Base-by-base conservation (phyloP, 64 coral and sea anemone species). In the Dendronephthya gigantea region DNA sequence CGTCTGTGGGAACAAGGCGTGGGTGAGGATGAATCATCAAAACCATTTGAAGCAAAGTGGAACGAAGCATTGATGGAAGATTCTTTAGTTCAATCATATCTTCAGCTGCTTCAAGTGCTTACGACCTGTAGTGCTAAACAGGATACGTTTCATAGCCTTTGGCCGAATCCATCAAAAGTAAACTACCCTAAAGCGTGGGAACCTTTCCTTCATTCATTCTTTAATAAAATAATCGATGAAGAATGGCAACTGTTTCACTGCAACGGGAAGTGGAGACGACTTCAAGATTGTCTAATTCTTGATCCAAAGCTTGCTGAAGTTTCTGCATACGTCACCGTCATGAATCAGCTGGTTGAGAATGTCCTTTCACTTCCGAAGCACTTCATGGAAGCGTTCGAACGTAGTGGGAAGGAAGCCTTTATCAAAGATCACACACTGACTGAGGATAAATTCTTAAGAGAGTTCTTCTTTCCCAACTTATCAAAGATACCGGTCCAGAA, bases 11-110 rank as follows among this genome's bases (percentile, higher is more conserved):
- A 79, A 79, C 17, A 62, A 62, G 55, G 55, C 25, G 55, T 62
- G 16, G 72, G 72, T 79, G 72, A 36, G 14, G 30, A 79, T 35
- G 7, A 79, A 33, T 15, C 72, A 12, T 36, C 36, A 6, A 79
- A 79, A 79, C 72, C 72, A 35, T 79, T 68, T 39, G 94, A 86
- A 79, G 90, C 92, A 17, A 45, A 84, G 12, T 96, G 90, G 94
- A 96, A 96, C 86, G 87, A 86, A 39, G 84, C 11, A 0, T 76
- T 96, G 4, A 86, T 96, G 84, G 72, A 76, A 85, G 88, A 96
- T 58, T 74, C 85, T 6, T 40, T 92, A n/a, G 87, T 85, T 25
- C 50, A 41, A 15, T 88, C 90, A 13, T 92, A 92, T 56, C 2
- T 96, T 25, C 28, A 14, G 17, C 83, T 96, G 27, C 83, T 96